These are phyloP conservation scores for Nanorana parkeri DNA, from an alignment of 2,113 vertebrate species.

Conservation along the genomic window DNA sequence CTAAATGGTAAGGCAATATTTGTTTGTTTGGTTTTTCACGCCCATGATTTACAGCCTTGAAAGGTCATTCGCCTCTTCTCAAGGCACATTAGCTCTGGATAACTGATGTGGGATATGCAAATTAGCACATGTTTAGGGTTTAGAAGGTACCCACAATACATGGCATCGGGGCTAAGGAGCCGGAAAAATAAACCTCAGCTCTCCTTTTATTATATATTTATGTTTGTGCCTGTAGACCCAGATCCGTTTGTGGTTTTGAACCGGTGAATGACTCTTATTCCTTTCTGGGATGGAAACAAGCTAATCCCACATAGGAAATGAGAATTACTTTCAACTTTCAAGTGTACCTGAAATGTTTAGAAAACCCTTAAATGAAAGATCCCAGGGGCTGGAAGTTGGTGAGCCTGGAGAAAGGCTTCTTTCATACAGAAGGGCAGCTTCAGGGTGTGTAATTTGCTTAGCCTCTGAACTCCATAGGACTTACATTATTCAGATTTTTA, in stretches of 20 bases:
- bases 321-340: conserved; percentile 89
- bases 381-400: conserved; percentile 78
- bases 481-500: conserved; percentile 80
- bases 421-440: conserved; percentile 83
- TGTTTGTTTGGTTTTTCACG: conserved; percentile 1
- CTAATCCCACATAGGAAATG: conserved; percentile 87
- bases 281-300: conserved; percentile 76
- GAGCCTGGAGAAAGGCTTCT: conserved; percentile 85
- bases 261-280: conserved; percentile 77
- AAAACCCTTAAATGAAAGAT: conserved; percentile 81
- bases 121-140: background rate
- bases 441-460: conserved; percentile 86
- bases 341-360: conserved; percentile 87
- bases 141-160: background rate
- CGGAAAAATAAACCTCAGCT: conserved; percentile 32
- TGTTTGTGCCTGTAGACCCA: conserved; percentile 49
- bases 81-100: conserved; percentile 2
- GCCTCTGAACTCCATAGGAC: conserved; percentile 83
- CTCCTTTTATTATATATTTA: conserved; percentile 5
- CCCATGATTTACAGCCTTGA: conserved; percentile 14
- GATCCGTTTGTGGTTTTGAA: conserved; percentile 46
- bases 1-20: conserved; percentile 85
- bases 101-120: conserved; percentile 30
- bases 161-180: conserved; percentile 8
- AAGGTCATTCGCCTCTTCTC: background rate